Evolutionary conservation across 1,140 invertebrate genomes (phyloP).

Genomic region (Drosophila takahashii): DNA sequence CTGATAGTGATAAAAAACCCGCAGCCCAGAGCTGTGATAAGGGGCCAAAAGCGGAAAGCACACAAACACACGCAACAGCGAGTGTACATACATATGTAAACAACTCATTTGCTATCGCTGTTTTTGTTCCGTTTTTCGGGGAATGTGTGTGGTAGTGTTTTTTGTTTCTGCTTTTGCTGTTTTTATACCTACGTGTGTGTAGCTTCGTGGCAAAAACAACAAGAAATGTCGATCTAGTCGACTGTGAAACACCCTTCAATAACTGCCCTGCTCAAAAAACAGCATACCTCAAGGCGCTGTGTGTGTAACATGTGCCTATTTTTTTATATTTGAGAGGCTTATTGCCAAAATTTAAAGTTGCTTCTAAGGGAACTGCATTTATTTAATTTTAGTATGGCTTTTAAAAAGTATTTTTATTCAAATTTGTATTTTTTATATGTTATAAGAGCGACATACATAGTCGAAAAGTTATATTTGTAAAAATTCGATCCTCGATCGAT

Average conservation of each 20-base stretch:
- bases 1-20: constrained; percentile 36
- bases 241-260: not conserved
- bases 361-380: too few relatives aligned
- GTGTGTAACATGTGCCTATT: too few relatives aligned
- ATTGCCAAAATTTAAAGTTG: too few relatives aligned
- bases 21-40: constrained; percentile 9
- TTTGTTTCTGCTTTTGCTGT: constrained; percentile 27
- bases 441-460: too few relatives aligned
- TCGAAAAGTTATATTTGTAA: too few relatives aligned
- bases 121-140: constrained; percentile 34
- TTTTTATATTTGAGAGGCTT: too few relatives aligned
- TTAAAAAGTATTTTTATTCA: too few relatives aligned
- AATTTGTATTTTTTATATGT: too few relatives aligned
- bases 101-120: constrained; percentile 37
- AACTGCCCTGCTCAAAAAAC: not conserved
- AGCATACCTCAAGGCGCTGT: not conserved
- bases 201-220: constrained; percentile 40
- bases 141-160: constrained; percentile 13
- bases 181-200: constrained; percentile 45
- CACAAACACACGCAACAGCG: constrained; percentile 17
- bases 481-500: too few relatives aligned
- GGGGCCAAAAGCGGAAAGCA: constrained; percentile 12
- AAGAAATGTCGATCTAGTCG: not conserved
- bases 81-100: constrained; percentile 21
- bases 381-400: too few relatives aligned